Evolutionary conservation across 2,797 vertebrate species (phyloP).

Genomic region (Arnoldichthys spilopterus): DNA sequence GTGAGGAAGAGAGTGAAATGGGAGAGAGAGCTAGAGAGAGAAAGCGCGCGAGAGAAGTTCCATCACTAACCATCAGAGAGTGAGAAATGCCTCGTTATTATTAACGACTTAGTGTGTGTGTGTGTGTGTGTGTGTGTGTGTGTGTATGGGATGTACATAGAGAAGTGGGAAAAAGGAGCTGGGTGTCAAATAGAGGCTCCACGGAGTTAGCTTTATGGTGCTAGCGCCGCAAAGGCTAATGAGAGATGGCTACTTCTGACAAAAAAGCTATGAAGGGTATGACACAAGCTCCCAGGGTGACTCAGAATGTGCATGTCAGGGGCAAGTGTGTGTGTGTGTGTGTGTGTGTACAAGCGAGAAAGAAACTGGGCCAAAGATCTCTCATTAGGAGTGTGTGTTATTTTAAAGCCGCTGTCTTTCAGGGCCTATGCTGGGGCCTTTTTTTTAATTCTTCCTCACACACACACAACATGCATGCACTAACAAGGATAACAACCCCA

Average conservation of each 20-base stretch:
- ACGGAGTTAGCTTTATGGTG: constrained; percentile 39
- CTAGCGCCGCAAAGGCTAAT: constrained; percentile 64
- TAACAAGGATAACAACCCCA: background rate
- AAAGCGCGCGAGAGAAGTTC: constrained; percentile 40
- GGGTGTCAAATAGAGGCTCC: constrained; percentile 59
- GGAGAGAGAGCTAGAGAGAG: constrained; percentile 4
- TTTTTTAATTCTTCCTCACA: background rate
- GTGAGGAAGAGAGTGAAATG: background rate
- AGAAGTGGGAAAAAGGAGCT: constrained; percentile 66
- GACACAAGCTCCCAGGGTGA: constrained; percentile 64
- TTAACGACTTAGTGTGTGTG: constrained; percentile 46
- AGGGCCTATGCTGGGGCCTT: background rate
- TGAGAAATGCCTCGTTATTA: constrained; percentile 57
- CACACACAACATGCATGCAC: background rate
- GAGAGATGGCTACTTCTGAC: constrained; percentile 71
- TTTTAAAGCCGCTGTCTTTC: constrained; percentile 41
- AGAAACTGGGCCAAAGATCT: constrained; percentile 46
- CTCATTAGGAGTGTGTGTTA: constrained; percentile 46
- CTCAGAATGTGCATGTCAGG: constrained; percentile 1
- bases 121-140: background rate
- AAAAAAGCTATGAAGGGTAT: constrained; percentile 66
- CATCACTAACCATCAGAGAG: constrained; percentile 56
- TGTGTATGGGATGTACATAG: constrained; percentile 45
- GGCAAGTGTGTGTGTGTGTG: background rate
- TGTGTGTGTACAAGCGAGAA: background rate